These are phyloP conservation scores for Sericinus montela DNA, from an alignment of 2,888 invertebrate species.

Conservation along the genomic window DNA sequence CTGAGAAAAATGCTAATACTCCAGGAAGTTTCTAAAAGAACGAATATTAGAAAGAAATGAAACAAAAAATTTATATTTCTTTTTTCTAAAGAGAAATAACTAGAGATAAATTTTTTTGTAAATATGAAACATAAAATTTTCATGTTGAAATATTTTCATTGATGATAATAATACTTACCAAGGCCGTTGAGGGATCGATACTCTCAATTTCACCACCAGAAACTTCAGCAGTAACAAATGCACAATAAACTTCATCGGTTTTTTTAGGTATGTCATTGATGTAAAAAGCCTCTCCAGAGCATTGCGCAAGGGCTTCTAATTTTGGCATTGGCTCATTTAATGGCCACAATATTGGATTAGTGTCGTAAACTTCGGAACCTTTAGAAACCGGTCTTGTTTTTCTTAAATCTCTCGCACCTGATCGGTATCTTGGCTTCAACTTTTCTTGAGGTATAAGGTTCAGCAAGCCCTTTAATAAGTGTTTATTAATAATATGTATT, in stretches of 20 bases:
- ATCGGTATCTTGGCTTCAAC: constrained; percentile 63
- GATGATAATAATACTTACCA: constrained; percentile 63
- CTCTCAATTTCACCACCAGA: constrained; percentile 77
- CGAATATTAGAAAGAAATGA: no score
- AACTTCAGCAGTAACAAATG: constrained; percentile 79
- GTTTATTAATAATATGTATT: no score
- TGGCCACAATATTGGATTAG: constrained; percentile 82
- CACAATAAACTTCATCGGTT: constrained; percentile 82
- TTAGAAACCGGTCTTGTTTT: constrained; percentile 78
- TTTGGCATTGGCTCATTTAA: constrained; percentile 83
- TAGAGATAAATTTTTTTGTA: no score
- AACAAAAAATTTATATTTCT: no score
- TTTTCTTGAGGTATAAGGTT: constrained; percentile 69
- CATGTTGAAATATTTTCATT: no score
- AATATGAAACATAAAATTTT: no score
- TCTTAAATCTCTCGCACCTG: constrained; percentile 69
- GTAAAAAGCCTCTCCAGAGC: constrained; percentile 83
- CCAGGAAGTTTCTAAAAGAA: constrained; percentile 79
- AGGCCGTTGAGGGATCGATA: constrained; percentile 81
- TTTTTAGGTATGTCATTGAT: constrained; percentile 79
- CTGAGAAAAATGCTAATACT: constrained; percentile 81
- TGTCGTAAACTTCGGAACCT: constrained; percentile 81
- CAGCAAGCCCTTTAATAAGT: constrained; percentile 63
- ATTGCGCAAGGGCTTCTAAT: constrained; percentile 80
- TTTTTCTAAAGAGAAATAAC: no score